Evolutionary conservation across 2,113 vertebrate species (phyloP), one percentile per base, ranked within the genome.

Genomic region (Oreochromis spilurus): DNA sequence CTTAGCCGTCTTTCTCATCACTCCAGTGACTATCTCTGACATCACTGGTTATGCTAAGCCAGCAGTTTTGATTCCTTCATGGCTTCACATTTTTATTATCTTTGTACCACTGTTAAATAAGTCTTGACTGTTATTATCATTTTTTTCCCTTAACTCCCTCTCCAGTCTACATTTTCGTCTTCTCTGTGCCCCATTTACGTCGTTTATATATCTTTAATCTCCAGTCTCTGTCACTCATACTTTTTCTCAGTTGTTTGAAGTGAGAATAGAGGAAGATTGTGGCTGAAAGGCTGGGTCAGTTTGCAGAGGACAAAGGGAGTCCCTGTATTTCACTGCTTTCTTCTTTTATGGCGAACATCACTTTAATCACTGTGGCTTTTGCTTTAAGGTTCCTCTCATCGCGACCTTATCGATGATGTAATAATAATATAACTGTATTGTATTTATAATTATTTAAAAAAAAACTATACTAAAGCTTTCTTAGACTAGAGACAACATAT

Each of bases 41-140:
- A 62, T 86, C 83, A 57, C 43, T 9, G 50, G 8, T 60, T 55
- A 7, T 80, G 79, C 89, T 21, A 58, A 86, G 54, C 36, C 84
- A 85, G 86, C 89, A 89, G 4, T 88, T 90, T 82, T 53, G 13
- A 55, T 86, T 83, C 43, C 70, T 67, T 45, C 9, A 17, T 24
- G 77, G 55, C 40, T 53, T 52, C 54, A 5, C 34, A 81, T 24
- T 60, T 48, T 29, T 75, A 21, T 60, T 53, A 17, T 48, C 50
- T 65, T 12, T 85, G 58, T 81, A 31, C 45, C 57, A 9, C 52
- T 38, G 52, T 77, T 77, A 77, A 77, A 77, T 77, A 77, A 13
- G 45, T 77, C 72, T 77, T 52, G 72, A 77, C 72, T 77, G 72
- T 77, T 77, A 50, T 77, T 77, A 60, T 38, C 19, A 70, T 45